Evolutionary conservation across 1,140 invertebrate species (phyloP), one percentile per base, ranked within the genome.

Genomic region (Eumaeus atala): DNA sequence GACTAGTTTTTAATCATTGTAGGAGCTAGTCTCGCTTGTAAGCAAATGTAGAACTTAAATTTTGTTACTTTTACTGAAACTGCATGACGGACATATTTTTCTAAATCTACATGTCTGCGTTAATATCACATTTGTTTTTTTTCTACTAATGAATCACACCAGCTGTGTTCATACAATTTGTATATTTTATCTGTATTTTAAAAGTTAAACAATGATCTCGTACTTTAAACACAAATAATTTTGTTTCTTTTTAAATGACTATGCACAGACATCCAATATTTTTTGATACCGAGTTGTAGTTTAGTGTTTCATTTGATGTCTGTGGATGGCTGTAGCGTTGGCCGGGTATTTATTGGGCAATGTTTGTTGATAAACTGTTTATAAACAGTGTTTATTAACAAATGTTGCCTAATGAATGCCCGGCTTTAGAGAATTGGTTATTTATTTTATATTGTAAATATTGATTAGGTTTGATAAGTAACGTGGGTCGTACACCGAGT

Each of bases 401-500:
- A n/a, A n/a, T n/a, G n/a, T n/a, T n/a, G n/a, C n/a, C n/a, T 40
- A 40, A 4, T 14, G 5, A 9, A 7, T 35, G 34, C 34, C 9
- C 34, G 34, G 50, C 40, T 38, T 52, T 42, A 40, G 28, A 40
- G 72, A 81, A 72, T 81, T 77, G 74, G 73, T 85, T 82, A 85
- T 85, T 85, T 85, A 85, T 85, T 85, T 75, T 82, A 74, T 64
- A 57, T 74, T 82, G 78, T 82, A 82, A 73, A 84, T 80, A 78
- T 50, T 56, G 56, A 62, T 57, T 74, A 71, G 57, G 58, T 69
- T 73, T 70, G 70, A 70, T 66, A 72, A 67, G 64, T 68, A 66
- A 65, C 57, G 73, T 76, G 75, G 75, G 74, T 67, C 69, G 77
- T 72, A 77, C 76, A 78, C 77, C 71, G 21, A 74, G 73, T 61